phyloP scores from a whole-genome alignment of 2,888 invertebrate species.

The Eurois occulta region DNA sequence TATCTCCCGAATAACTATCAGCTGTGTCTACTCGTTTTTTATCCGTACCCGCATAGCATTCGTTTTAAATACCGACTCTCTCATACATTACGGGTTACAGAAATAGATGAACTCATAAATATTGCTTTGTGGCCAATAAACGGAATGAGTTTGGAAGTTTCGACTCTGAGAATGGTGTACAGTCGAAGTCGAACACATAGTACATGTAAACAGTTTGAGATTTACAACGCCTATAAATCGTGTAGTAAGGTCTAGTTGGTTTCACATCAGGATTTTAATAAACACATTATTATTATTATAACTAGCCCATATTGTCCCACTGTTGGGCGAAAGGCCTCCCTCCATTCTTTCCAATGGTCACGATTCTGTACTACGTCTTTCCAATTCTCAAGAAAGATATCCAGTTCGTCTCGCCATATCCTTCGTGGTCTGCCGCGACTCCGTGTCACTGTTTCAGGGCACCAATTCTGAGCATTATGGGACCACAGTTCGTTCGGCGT shows the following conservation, averaged over 20 bases:
- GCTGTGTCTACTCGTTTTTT: slow-evolving; percentile 45
- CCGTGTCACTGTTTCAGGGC: too few species aligned
- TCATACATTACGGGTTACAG: slow-evolving; percentile 42
- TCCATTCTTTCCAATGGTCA: too few species aligned
- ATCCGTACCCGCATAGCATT: slow-evolving; percentile 33
- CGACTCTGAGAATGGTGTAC: slow-evolving; percentile 17
- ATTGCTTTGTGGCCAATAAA: slow-evolving; percentile 42
- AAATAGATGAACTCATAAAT: slow-evolving; percentile 67
- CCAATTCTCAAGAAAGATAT: too few species aligned
- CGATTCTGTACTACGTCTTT: too few species aligned
- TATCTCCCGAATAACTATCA: slow-evolving; percentile 33
- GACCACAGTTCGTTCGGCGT: too few species aligned
- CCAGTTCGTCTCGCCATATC: too few species aligned
- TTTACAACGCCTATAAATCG: not conserved
- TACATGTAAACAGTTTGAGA: not conserved
- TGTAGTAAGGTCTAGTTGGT: not conserved
- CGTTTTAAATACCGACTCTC: slow-evolving; percentile 33
- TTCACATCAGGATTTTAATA: not conserved
- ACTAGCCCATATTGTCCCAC: too few species aligned
- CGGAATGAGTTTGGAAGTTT: slow-evolving; percentile 28
- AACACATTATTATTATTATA: too few species aligned
- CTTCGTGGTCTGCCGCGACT: too few species aligned
- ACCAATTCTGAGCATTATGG: too few species aligned
- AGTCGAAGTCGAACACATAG: not conserved
- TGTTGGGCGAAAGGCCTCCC: too few species aligned